Base-by-base conservation (phyloP, 2,888 invertebrate genomes). In the Ditula angustiorana region DNA sequence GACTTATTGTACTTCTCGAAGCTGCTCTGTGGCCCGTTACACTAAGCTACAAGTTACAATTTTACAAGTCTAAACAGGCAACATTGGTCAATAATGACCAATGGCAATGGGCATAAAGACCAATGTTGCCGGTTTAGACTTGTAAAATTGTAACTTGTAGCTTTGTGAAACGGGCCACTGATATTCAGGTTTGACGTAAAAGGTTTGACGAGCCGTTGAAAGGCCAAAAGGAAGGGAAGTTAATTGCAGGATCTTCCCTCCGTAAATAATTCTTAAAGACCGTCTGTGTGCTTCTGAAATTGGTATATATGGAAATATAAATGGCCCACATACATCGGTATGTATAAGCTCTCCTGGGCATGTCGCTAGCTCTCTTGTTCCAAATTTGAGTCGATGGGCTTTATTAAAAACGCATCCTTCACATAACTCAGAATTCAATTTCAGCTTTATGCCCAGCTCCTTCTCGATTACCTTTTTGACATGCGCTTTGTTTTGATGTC, bases 321-420 rank as follows among this genome's bases (percentile, higher is more conserved):
- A 30, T 2, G 30, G 30, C 10, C 30, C 30, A 30, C 30, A 30
- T 30, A 30, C 30, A 30, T 30, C 30, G 30, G 30, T 30, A 30
- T 8, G 30, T 30, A 10, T 30, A 8, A 1, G 30, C 30, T 30
- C 30, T 8, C 30, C 30, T 30, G 30, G 30, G 11, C 30, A 2
- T 69, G 69, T 30, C 30, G 30, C 30, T 30, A 8, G 30, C 30
- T 30, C 30, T 30, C 30, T 30, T 30, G 30, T 30, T 1, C 30
- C 10, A 30, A 30, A 30, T 30, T 30, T 30, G 8, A 30, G 30
- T 30, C 30, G 30, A n/a, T n/a, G n/a, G 28, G 55, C 37, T 33
- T 69, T 69, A 11, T 67, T 65, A 50, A 50, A 65, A 8, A 67
- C 57, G 13, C 63, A 67, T 10, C 65, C 65, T 59, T 64, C 55